Evolutionary conservation across 2,888 invertebrate species (phyloP).

Genomic region (Disparrhopalites patrizii): DNA sequence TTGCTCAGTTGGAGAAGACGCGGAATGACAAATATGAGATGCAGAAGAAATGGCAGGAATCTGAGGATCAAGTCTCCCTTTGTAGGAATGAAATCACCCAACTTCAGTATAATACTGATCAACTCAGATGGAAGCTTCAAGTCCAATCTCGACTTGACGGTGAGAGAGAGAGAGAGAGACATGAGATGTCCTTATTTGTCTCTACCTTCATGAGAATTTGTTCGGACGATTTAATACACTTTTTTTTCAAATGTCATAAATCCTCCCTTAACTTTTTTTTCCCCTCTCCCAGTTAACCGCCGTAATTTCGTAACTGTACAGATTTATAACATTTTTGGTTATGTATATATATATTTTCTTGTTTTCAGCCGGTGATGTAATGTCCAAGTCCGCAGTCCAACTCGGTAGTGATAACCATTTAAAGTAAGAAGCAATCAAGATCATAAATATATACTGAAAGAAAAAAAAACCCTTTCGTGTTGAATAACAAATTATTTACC

Average conservation of each 20-base stretch:
- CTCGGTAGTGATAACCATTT: conserved; percentile 19
- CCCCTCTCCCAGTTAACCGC: too few species aligned
- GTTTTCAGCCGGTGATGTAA: conserved; percentile 11
- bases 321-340: too few species aligned
- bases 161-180: too few species aligned
- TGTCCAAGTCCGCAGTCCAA: conserved; percentile 23
- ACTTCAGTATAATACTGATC: conserved; percentile 39
- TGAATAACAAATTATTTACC: neutral
- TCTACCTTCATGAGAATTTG: too few species aligned
- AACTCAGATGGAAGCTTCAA: conserved; percentile 40
- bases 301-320: too few species aligned
- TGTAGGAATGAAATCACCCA: conserved; percentile 35
- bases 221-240: too few species aligned
- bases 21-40: conserved; percentile 39
- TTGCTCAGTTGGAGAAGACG: conserved; percentile 44
- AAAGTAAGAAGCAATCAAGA: neutral
- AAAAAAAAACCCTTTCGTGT: too few species aligned
- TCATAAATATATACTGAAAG: too few species aligned
- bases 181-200: too few species aligned
- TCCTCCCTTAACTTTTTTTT: too few species aligned
- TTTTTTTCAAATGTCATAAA: too few species aligned
- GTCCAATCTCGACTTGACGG: conserved; percentile 19
- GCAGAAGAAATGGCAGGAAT: conserved; percentile 31
- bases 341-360: too few species aligned
- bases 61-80: conserved; percentile 33